These are phyloP conservation scores for Phenganax stokvisi DNA, from an alignment of 92 coral and sea anemone species.

Conservation along the genomic window DNA sequence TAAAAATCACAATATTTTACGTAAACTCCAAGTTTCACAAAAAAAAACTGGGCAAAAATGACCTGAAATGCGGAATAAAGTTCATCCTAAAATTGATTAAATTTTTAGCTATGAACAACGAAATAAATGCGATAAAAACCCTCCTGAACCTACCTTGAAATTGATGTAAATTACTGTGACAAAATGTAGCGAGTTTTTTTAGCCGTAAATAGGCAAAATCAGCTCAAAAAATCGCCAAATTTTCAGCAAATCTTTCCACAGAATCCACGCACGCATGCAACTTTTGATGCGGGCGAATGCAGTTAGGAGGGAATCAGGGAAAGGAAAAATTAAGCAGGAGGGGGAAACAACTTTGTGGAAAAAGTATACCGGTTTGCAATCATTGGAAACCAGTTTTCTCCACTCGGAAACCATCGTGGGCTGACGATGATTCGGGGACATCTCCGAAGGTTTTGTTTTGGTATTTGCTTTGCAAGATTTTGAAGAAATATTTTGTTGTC, in stretches of 20 bases:
- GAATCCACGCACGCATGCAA: neutral
- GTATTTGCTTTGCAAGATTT: neutral
- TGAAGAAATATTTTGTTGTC: neutral
- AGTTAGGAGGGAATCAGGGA: no score
- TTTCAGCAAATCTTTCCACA: neutral
- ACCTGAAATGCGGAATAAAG: neutral
- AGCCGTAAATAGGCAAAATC: neutral
- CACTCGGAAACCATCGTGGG: neutral
- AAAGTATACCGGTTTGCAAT: neutral
- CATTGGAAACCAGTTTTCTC: neutral
- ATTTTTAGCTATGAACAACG: neutral
- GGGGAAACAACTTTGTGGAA: slow-evolving; percentile 1
- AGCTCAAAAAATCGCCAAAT: neutral
- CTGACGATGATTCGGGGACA: neutral
- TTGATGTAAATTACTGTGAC: neutral
- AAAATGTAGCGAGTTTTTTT: neutral
- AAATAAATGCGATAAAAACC: neutral
- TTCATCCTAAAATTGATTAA: neutral
- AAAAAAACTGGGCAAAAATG: neutral
- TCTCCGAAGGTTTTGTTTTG: slow-evolving; percentile 1
- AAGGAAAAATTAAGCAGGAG: neutral
- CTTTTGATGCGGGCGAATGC: neutral
- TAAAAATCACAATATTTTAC: neutral
- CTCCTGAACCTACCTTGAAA: neutral
- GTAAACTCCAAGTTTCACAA: neutral